Evolutionary conservation across 2,797 vertebrate species (phyloP).

Genomic region (Girardinus metallicus): DNA sequence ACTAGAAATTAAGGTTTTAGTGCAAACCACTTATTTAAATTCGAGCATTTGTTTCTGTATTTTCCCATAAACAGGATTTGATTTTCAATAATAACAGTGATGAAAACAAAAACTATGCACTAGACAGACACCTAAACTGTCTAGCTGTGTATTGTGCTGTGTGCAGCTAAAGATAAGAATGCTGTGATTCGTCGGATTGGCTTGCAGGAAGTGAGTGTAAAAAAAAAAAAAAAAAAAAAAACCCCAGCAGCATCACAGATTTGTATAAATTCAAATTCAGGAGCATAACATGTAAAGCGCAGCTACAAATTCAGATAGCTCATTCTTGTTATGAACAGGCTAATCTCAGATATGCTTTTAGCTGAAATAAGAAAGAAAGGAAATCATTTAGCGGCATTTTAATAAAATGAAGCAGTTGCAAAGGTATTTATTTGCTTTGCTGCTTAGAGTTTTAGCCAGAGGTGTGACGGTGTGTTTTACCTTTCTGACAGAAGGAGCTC

Average conservation of each 20-base stretch:
- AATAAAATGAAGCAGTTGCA: not conserved
- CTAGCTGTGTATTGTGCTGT: not conserved
- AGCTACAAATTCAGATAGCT: not conserved
- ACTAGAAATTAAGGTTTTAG: not conserved
- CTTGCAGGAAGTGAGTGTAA: not conserved
- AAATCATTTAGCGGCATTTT: not conserved
- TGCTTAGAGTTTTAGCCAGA: not conserved
- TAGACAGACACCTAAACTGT: no score
- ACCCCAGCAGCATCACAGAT: conserved; percentile 20
- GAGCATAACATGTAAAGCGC: conserved; percentile 12
- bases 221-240: not conserved
- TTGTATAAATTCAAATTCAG: conserved; percentile 59
- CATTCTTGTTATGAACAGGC: not conserved
- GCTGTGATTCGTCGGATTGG: conserved; percentile 3
- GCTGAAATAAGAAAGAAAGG: not conserved
- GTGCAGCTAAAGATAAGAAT: not conserved
- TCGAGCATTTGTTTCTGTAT: not conserved
- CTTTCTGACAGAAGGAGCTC: conserved; percentile 28
- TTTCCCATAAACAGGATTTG: not conserved
- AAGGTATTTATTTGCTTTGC: not conserved
- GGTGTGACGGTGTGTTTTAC: conserved; percentile 19
- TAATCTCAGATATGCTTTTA: not conserved
- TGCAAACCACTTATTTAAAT: not conserved
- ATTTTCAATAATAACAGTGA: not conserved
- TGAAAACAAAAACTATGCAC: not conserved